Evolutionary conservation across 1,140 invertebrate species (phyloP).

Genomic region (Cephus cinctus): DNA sequence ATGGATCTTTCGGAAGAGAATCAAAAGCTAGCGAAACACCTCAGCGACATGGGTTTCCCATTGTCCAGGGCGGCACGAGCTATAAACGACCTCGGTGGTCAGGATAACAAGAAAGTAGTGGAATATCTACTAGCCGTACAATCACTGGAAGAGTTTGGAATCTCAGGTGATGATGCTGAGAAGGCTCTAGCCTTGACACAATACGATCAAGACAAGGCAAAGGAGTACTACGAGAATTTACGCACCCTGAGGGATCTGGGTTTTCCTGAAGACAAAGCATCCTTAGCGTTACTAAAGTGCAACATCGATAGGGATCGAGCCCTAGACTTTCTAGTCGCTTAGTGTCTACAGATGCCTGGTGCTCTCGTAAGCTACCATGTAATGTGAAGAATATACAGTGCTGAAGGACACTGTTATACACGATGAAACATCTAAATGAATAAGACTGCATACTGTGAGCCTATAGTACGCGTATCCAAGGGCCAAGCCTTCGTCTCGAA

Average conservation of each 20-base stretch:
- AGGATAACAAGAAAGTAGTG: conserved; percentile 82
- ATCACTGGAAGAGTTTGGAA: conserved; percentile 68
- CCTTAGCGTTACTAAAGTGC: conserved; percentile 71
- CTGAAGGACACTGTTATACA: too few relatives aligned
- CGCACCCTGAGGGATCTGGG: conserved; percentile 78
- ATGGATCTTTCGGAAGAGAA: conserved; percentile 46
- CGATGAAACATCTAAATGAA: too few relatives aligned
- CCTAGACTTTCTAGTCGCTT: conserved; percentile 78
- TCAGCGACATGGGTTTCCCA: conserved; percentile 84
- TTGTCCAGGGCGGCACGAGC: conserved; percentile 73
- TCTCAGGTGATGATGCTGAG: conserved; percentile 64
- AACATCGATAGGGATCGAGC: conserved; percentile 85
- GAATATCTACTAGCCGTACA: conserved; percentile 50
- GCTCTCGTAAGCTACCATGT: too few relatives aligned
- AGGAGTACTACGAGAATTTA: conserved; percentile 57
- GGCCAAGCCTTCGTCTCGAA: too few relatives aligned
- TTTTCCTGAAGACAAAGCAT: conserved; percentile 75
- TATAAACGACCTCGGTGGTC: conserved; percentile 66
- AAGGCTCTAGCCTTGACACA: conserved; percentile 53
- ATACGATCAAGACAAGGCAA: conserved; percentile 56
- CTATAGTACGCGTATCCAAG: too few relatives aligned
- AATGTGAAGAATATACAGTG: too few relatives aligned
- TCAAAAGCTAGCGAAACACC: conserved; percentile 67
- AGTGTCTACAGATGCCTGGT: too few relatives aligned
- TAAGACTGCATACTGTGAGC: conserved; percentile 12